Conservation (phyloP, 2,888 invertebrate species). For the Steinernema hermaphroditum region DNA sequence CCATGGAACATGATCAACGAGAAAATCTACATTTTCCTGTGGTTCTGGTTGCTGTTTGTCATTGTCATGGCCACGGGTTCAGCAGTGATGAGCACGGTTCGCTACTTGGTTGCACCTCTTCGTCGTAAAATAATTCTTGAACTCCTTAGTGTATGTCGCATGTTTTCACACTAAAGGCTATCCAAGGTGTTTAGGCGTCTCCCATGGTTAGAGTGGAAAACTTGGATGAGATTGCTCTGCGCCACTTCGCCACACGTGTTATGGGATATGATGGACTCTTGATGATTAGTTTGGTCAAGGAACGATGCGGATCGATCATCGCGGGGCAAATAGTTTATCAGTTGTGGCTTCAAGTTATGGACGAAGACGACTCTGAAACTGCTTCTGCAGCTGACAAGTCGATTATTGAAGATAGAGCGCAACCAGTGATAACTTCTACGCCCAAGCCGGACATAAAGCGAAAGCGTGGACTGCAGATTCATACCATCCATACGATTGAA, state of each 20-base stretch:
- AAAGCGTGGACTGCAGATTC: no score
- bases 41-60: conserved; percentile 46
- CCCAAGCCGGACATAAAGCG: no score
- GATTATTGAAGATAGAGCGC: neutral
- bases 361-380: neutral
- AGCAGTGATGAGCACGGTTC: conserved; percentile 34
- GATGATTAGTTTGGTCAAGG: neutral
- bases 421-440: no score
- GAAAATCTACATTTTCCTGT: conserved; percentile 46
- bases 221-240: neutral
- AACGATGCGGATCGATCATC: neutral
- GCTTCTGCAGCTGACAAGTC: neutral
- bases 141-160: no score
- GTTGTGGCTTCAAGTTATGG: neutral
- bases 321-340: neutral
- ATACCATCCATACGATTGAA: no score
- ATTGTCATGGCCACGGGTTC: conserved; percentile 35
- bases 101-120: conserved; percentile 29
- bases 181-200: neutral
- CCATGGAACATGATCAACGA: conserved; percentile 48
- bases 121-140: conserved; percentile 22
- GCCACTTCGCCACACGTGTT: neutral
- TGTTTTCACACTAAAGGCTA: neutral
- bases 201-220: neutral
- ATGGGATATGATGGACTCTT: neutral